These are phyloP conservation scores for Eupeodes luniger DNA, from an alignment of 2,888 invertebrate genomes.

Conservation along the genomic window DNA sequence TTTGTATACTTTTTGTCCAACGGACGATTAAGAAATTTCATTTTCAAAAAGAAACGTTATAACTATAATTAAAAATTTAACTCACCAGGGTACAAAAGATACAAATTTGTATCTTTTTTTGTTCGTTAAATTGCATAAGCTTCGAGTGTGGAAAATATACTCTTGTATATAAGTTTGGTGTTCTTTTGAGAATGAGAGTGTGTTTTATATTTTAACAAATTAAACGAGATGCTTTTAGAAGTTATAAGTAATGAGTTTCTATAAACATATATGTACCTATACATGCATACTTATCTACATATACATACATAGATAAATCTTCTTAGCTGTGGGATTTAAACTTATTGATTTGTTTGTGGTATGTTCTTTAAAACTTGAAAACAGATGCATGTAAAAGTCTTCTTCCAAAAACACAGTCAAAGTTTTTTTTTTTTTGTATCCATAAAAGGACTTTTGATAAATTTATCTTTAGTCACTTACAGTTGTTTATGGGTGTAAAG, in stretches of 20 bases:
- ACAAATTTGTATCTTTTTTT: constrained; percentile 8
- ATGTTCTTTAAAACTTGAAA: neutral
- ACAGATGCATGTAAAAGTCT: constrained; percentile 6
- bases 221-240: constrained; percentile 11
- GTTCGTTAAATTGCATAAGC: neutral
- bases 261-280: neutral
- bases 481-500: neutral
- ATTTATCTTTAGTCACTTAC: constrained; percentile 23
- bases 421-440: neutral
- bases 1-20: constrained; percentile 30
- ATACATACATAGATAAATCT: neutral
- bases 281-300: no score
- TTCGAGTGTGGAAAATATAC: neutral
- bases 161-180: neutral
- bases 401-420: constrained; percentile 11
- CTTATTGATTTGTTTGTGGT: constrained; percentile 37
- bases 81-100: constrained; percentile 39
- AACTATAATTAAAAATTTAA: constrained; percentile 58
- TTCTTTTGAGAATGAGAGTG: neutral
- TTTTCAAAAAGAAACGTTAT: constrained; percentile 54
- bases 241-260: constrained; percentile 17
- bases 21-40: constrained; percentile 62
- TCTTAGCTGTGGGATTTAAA: constrained; percentile 3
- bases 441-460: neutral
- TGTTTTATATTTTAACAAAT: constrained; percentile 2